These are phyloP conservation scores for Falco naumanni DNA, from an alignment of 2,797 vertebrate species.

Conservation along the genomic window DNA sequence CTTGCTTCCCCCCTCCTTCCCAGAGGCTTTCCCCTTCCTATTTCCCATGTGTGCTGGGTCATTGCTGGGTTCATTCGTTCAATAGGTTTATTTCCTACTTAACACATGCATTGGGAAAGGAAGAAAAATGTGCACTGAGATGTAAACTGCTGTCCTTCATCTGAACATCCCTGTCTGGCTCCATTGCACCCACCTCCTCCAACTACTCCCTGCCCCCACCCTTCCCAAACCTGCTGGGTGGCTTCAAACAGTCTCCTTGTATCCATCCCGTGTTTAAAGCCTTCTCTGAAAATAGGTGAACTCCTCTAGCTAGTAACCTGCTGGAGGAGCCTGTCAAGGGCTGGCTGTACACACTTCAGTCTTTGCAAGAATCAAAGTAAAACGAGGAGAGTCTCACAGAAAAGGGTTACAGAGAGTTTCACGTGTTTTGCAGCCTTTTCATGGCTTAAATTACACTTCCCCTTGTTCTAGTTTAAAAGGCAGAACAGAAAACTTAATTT, in stretches of 20 bases:
- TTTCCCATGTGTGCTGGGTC: background rate
- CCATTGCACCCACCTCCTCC: constrained; percentile 24
- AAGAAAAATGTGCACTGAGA: background rate
- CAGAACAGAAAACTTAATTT: constrained; percentile 78
- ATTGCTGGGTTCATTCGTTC: background rate
- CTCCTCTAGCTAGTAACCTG: constrained; percentile 66
- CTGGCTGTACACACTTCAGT: constrained; percentile 55
- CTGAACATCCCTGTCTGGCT: background rate
- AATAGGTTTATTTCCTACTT: background rate
- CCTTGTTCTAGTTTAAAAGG: constrained; percentile 74
- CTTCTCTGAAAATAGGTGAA: constrained; percentile 63
- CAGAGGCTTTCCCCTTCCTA: background rate
- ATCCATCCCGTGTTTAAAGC: constrained; percentile 49
- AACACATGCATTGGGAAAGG: background rate
- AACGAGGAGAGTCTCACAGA: constrained; percentile 51
- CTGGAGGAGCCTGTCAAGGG: constrained; percentile 65
- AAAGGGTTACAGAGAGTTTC: constrained; percentile 67
- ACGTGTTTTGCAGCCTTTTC: constrained; percentile 67
- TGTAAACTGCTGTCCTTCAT: constrained; percentile 44
- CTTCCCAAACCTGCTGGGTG: constrained; percentile 43
- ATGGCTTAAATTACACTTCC: constrained; percentile 72
- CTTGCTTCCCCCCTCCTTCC: background rate
- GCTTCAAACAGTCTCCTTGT: constrained; percentile 70
- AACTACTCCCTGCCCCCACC: constrained; percentile 40
- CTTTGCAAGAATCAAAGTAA: constrained; percentile 69